Evolutionary conservation across 2,113 vertebrate genomes (phyloP).

Genomic region (Gobio gobio): DNA sequence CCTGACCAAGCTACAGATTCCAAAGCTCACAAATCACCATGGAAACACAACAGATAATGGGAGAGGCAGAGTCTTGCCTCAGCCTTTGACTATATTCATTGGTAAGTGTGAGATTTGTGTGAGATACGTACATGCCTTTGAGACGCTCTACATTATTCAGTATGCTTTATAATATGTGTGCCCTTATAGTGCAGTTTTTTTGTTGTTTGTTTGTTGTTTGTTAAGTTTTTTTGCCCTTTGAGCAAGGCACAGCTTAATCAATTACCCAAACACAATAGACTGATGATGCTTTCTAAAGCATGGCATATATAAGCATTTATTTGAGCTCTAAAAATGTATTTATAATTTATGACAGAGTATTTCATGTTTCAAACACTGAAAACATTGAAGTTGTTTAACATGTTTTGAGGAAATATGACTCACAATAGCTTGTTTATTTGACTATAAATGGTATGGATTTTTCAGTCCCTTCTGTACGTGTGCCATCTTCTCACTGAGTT

Average conservation of each 20-base stretch:
- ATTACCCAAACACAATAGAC: no score
- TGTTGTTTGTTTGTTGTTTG: no score
- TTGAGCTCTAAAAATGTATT: neutral
- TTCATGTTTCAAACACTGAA: neutral
- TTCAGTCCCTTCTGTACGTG: neutral
- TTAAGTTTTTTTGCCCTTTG: no score
- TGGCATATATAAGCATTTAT: no score
- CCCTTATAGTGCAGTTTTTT: no score
- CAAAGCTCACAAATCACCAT: slow-evolving; percentile 55
- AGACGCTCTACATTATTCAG: neutral
- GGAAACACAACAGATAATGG: slow-evolving; percentile 48
- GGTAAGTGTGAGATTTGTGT: neutral
- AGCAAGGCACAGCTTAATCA: no score
- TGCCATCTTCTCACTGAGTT: neutral
- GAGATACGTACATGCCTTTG: neutral
- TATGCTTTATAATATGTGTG: no score
- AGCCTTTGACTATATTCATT: slow-evolving; percentile 11
- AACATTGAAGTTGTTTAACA: neutral
- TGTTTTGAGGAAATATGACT: neutral
- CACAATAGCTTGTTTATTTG: neutral
- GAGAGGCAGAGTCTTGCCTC: slow-evolving; percentile 29
- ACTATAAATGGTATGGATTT: neutral
- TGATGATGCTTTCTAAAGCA: no score
- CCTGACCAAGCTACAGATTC: neutral
- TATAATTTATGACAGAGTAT: neutral